Percentiles rank a stretch among this genome's conserved stretches.
Conservation (phyloP, 2,797 vertebrate genomes). For the Tapera naevia region DNA sequence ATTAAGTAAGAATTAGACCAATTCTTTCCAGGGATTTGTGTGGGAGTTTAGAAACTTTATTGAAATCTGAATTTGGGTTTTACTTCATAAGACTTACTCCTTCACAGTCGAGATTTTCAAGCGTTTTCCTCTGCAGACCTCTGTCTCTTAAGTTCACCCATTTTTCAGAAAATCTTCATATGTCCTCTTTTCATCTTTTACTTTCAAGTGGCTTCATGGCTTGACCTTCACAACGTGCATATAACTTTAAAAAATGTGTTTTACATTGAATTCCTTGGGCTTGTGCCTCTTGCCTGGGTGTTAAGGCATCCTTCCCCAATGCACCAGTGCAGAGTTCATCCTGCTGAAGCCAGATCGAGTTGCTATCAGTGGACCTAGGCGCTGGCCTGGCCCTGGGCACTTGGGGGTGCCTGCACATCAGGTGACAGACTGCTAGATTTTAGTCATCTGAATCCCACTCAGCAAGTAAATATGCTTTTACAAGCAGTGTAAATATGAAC, state of each 20-base stretch:
- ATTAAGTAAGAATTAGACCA: neutral
- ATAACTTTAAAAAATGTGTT: neutral
- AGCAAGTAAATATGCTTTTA: neutral
- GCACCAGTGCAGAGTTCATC: neutral
- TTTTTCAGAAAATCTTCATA: neutral
- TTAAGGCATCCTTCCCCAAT: fast-evolving
- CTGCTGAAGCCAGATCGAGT: neutral
- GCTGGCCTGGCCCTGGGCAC: no score
- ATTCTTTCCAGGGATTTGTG: neutral
- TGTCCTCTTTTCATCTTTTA: neutral
- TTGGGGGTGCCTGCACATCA: neutral
- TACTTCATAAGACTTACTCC: neutral
- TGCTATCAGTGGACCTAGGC: neutral
- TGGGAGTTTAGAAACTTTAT: neutral
- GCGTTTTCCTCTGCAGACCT: neutral
- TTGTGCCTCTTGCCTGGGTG: neutral
- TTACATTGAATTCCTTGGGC: neutral
- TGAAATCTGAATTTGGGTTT: neutral
- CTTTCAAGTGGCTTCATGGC: fast-evolving
- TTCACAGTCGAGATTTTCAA: neutral
- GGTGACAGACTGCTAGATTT: neutral
- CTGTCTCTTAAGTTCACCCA: neutral
- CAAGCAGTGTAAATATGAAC: neutral
- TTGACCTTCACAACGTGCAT: neutral
- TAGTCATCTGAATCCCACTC: neutral